Conservation (phyloP, 1,140 invertebrate species). For the Venustaconcha ellipsiformis region DNA sequence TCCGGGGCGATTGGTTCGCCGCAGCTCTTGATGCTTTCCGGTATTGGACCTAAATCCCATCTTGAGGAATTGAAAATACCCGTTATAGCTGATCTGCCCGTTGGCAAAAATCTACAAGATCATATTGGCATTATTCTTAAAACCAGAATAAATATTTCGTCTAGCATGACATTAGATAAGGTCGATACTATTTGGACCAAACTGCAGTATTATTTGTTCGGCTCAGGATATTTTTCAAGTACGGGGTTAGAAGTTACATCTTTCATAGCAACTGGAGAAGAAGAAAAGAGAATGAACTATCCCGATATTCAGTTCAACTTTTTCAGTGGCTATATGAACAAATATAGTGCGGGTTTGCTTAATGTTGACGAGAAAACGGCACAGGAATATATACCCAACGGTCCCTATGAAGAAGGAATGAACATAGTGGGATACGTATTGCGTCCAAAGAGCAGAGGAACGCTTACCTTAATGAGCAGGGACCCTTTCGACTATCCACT, state of each 20-base stretch:
- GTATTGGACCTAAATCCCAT: conserved; percentile 78
- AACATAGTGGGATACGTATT: conserved; percentile 8
- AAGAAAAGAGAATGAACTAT: background rate
- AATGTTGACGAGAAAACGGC: conserved; percentile 9
- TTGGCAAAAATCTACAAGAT: conserved; percentile 18
- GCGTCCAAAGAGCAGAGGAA: conserved; percentile 56
- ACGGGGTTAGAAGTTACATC: conserved; percentile 14
- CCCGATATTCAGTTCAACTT: conserved; percentile 27
- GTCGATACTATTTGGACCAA: conserved; percentile 3
- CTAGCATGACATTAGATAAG: conserved; percentile 9
- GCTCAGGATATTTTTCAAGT: conserved; percentile 4
- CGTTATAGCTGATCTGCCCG: conserved; percentile 15
- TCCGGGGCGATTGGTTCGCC: conserved; percentile 88
- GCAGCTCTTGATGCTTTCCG: conserved; percentile 90
- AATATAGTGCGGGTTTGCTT: background rate
- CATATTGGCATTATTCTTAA: conserved; percentile 2
- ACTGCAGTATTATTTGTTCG: conserved; percentile 10
- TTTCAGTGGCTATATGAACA: background rate
- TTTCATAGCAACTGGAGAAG: conserved; percentile 9
- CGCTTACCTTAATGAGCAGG: conserved; percentile 61
- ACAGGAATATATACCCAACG: background rate
- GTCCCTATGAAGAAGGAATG: conserved; percentile 1
- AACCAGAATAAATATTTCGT: conserved; percentile 13
- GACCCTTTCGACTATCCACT: conserved; percentile 87
- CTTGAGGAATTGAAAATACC: conserved; percentile 10